Conservation (phyloP, 2,113 vertebrate species). For the Bubo blakistoni region DNA sequence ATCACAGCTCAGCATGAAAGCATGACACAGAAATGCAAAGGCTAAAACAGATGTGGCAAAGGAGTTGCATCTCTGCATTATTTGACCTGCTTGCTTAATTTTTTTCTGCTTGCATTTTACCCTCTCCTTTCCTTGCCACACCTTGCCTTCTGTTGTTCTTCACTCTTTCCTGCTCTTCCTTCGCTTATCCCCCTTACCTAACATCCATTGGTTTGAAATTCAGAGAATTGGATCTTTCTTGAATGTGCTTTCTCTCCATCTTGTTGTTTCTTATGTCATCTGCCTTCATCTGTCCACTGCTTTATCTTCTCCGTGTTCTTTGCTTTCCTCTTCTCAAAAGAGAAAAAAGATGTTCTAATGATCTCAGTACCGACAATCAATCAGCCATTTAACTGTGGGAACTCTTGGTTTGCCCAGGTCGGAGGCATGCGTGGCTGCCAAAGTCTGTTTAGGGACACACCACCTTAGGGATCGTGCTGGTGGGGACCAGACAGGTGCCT, state of each 20-base stretch:
- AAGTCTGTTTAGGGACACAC: not conserved
- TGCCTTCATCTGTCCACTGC: not conserved
- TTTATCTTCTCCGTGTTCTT: not conserved
- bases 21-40: accelerated
- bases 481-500: not conserved
- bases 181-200: not conserved
- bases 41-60: not conserved
- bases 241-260: not conserved
- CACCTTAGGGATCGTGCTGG: not conserved
- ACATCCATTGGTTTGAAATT: not conserved
- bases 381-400: not conserved
- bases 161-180: not conserved
- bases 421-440: not conserved
- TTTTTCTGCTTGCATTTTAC: not conserved
- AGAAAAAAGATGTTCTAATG: not conserved
- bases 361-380: not conserved
- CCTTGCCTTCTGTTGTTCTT: not conserved
- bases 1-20: not conserved
- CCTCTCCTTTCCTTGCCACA: not conserved
- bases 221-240: not conserved
- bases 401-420: not conserved
- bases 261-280: not conserved
- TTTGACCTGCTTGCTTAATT: not conserved
- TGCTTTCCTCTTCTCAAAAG: not conserved
- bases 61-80: not conserved